Conservation (phyloP, 2,888 invertebrate genomes). For the Hyles lineata region DNA sequence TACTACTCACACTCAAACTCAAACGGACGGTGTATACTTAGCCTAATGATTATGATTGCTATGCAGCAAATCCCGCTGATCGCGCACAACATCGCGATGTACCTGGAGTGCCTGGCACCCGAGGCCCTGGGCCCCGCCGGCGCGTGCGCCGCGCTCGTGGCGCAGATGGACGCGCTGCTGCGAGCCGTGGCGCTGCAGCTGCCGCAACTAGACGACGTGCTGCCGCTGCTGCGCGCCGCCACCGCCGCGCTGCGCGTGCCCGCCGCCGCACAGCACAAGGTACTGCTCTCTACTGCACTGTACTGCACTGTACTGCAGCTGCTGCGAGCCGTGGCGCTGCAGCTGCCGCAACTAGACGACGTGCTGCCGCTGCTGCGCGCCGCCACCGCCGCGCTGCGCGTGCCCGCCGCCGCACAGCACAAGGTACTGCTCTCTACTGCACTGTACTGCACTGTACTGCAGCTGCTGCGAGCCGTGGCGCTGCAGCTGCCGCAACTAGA, state of each 20-base stretch:
- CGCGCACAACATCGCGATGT: slow-evolving; percentile 95
- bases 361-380: too few species aligned
- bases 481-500: too few species aligned
- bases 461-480: too few species aligned
- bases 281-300: slow-evolving; percentile 50
- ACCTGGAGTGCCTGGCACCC: slow-evolving; percentile 95
- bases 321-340: too few species aligned
- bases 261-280: slow-evolving; percentile 92
- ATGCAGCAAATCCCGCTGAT: slow-evolving; percentile 88
- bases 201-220: slow-evolving; percentile 88
- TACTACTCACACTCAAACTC: too few species aligned
- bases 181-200: slow-evolving; percentile 90
- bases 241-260: slow-evolving; percentile 93
- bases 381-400: too few species aligned
- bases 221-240: slow-evolving; percentile 90
- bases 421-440: too few species aligned
- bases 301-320: background rate
- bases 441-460: too few species aligned
- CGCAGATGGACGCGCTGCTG: slow-evolving; percentile 94
- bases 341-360: too few species aligned
- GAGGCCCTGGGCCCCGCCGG: slow-evolving; percentile 89
- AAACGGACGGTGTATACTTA: too few species aligned
- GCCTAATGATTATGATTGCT: too few species aligned
- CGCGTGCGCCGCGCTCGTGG: slow-evolving; percentile 90
- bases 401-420: too few species aligned